Evolutionary conservation across 2,113 vertebrate species (phyloP), one percentile per base, ranked within the genome.

Genomic region (Scophthalmus maximus): DNA sequence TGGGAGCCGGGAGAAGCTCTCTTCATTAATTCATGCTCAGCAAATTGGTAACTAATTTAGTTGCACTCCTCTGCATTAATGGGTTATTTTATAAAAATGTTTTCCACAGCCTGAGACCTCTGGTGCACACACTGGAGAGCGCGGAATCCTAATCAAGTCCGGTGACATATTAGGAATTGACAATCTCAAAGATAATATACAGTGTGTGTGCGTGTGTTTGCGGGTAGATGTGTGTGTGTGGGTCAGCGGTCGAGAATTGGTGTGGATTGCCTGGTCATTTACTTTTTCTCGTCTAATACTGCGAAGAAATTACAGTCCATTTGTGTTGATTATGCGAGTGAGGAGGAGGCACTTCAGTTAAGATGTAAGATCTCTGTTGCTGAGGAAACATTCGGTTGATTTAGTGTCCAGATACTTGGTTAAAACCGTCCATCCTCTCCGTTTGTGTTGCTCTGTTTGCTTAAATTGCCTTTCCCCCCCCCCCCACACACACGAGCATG

Each of bases 41-140:
- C 97, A 99, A 99, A 99, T 99, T 99, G 98, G 96, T 97, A 98
- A 98, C 97, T 98, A 98, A 99, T 99, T 99, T 99, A 98, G 96
- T 98, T 97, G 97, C 97, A 98, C 96, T 98, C 97, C 98, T 98
- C 96, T 98, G 98, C 97, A 98, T 99, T 99, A 99, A 99, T 99
- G 97, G 97, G 96, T 99, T 99, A 98, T 98, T 99, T 98, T 98
- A 98, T 97, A 96, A 98, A 98, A 98, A 98, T 98, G 96, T 97
- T 97, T 98, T 97, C 95, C 95, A 94, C 95, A 98, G 96, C 95
- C 95, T 90, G 95, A 97, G 97, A 97, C 96, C 97, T 97, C 96
- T 96, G 95, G 94, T 95, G 95, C 95, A 95, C 95, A 94, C 94
- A 91, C 96, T 96, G 96, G 95, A 97, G 95, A 96, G 96, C 95